Evolutionary conservation across 2,888 invertebrate species (phyloP).

Genomic region (Dichetophora obliterata): DNA sequence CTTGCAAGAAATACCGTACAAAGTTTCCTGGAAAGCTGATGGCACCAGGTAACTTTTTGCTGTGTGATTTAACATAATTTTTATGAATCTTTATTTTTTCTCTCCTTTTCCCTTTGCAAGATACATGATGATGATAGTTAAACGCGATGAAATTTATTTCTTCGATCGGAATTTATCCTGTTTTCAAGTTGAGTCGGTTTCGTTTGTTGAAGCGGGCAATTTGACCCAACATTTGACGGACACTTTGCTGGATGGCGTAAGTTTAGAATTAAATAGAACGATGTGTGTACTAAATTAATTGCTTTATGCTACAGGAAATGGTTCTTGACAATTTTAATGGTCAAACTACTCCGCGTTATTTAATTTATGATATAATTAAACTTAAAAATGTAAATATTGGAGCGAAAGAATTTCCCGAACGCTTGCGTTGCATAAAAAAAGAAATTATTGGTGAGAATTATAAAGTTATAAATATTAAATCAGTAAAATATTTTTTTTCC

Average conservation of each 20-base stretch:
- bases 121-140: constrained; percentile 96
- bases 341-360: constrained; percentile 84
- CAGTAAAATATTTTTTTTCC: constrained; percentile 7
- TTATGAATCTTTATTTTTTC: neutral
- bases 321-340: constrained; percentile 89
- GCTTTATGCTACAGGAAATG: constrained; percentile 82
- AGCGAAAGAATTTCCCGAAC: constrained; percentile 78
- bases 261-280: too few relatives aligned
- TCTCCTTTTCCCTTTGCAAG: constrained; percentile 64
- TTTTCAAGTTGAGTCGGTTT: constrained; percentile 85
- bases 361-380: constrained; percentile 94
- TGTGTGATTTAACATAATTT: neutral
- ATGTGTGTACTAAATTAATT: constrained; percentile 40
- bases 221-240: constrained; percentile 78
- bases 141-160: constrained; percentile 88
- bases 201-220: constrained; percentile 84
- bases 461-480: too few relatives aligned
- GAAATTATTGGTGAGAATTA: constrained; percentile 82
- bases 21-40: constrained; percentile 99
- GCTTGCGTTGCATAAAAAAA: constrained; percentile 82
- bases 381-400: constrained; percentile 84
- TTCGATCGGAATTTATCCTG: constrained; percentile 95
- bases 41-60: constrained; percentile 80
- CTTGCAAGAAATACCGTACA: constrained; percentile 85
- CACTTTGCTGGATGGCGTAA: constrained; percentile 93